phyloP scores from a whole-genome alignment of 1,140 invertebrate genomes.

The Propsilocerus akamusi region DNA sequence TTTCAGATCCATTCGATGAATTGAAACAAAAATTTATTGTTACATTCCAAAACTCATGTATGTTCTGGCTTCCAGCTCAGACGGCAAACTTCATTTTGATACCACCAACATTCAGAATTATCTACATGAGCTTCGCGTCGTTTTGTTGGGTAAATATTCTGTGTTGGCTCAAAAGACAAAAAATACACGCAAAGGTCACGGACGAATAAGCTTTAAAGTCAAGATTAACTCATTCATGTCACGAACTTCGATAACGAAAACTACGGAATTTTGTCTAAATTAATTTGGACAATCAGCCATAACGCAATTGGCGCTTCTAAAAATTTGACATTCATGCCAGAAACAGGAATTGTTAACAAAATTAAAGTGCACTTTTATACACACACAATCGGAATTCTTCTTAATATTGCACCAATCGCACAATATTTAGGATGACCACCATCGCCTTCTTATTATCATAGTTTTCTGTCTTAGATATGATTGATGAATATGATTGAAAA shows the following conservation, averaged over 20 bases:
- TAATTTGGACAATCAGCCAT: not conserved
- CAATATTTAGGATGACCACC: no score
- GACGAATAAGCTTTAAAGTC: no score
- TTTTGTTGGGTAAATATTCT: slow-evolving; percentile 63
- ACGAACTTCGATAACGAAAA: not conserved
- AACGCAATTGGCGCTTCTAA: not conserved
- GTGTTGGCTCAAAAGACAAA: slow-evolving; percentile 49
- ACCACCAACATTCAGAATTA: slow-evolving; percentile 42
- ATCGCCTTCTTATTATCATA: no score
- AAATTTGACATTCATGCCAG: not conserved
- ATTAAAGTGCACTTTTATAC: not conserved
- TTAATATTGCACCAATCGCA: not conserved
- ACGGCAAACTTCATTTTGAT: slow-evolving; percentile 51
- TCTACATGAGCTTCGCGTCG: slow-evolving; percentile 48
- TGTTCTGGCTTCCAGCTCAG: slow-evolving; percentile 63
- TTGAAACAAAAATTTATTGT: slow-evolving; percentile 47
- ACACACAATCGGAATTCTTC: not conserved
- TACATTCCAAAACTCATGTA: slow-evolving; percentile 50
- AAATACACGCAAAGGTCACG: slow-evolving; percentile 11
- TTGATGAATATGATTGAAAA: no score
- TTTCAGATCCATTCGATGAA: slow-evolving; percentile 42
- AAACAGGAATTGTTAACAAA: not conserved
- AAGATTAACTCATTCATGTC: not conserved
- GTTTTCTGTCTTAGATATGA: no score
- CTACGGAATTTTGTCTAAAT: not conserved